Percentiles rank a stretch among this genome's conserved stretches.
Conservation (phyloP, 2,113 vertebrate species). For the Hyla sarda region DNA sequence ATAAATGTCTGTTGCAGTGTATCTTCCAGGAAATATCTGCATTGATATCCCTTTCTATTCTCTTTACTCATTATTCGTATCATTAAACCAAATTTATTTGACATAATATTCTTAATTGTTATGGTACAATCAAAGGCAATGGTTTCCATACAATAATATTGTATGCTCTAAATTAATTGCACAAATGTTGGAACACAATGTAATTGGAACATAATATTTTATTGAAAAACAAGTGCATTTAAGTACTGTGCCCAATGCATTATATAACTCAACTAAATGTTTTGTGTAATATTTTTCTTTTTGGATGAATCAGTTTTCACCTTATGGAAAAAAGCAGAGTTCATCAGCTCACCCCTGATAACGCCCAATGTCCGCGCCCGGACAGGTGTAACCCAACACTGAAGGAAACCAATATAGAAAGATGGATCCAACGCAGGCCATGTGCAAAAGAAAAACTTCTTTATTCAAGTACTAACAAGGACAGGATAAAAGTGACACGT, state of each 20-base stretch:
- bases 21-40: conserved; percentile 19
- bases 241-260: background rate
- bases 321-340: too few relatives aligned
- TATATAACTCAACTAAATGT: background rate
- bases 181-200: background rate
- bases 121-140: conserved; percentile 7
- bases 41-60: background rate
- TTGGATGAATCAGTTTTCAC: background rate
- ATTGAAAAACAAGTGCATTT: background rate
- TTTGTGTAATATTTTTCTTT: background rate
- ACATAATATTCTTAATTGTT: conserved; percentile 39
- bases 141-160: conserved; percentile 1
- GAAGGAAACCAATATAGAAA: too few relatives aligned
- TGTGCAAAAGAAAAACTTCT: too few relatives aligned
- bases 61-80: conserved; percentile 1
- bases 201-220: background rate
- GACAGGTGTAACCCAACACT: too few relatives aligned
- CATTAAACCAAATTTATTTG: conserved; percentile 38
- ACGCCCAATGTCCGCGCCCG: too few relatives aligned
- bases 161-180: background rate
- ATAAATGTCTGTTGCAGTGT: conserved; percentile 1
- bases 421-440: too few relatives aligned
- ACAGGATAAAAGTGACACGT: too few relatives aligned
- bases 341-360: too few relatives aligned
- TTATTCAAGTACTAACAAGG: too few relatives aligned